Percentiles rank a stretch among this genome's conserved stretches.
phyloP scores from a whole-genome alignment of 2,797 vertebrate species.

The Centropyge bicolor region DNA sequence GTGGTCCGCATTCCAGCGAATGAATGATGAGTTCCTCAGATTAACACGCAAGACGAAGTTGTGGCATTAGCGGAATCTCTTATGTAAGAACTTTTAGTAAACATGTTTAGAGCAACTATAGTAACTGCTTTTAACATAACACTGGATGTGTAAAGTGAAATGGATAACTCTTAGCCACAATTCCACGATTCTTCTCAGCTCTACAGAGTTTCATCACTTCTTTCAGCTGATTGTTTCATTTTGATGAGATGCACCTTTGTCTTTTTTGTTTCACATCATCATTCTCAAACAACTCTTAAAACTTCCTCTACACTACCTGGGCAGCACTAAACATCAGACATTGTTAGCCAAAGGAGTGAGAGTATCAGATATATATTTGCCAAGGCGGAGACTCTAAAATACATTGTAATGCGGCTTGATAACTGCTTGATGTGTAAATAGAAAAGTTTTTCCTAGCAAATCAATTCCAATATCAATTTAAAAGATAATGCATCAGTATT shows the following conservation, averaged over 20 bases:
- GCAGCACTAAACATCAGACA: not conserved
- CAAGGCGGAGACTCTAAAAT: too few species aligned
- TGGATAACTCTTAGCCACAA: not conserved
- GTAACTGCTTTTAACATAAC: not conserved
- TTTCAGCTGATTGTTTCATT: not conserved
- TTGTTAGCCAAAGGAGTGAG: accelerated
- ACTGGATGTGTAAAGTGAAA: not conserved
- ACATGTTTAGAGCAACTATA: not conserved
- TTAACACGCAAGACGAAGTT: not conserved
- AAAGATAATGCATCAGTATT: not conserved
- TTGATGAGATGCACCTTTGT: not conserved
- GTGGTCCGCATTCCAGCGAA: slow-evolving; percentile 25
- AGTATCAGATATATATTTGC: not conserved
- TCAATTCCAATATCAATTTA: not conserved
- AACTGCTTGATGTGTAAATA: not conserved
- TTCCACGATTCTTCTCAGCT: not conserved
- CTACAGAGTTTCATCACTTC: not conserved
- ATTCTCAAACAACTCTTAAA: not conserved
- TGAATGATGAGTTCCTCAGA: slow-evolving; percentile 5
- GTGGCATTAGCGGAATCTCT: not conserved
- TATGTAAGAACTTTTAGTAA: not conserved
- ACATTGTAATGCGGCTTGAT: not conserved
- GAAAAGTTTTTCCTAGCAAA: not conserved
- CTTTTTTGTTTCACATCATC: not conserved
- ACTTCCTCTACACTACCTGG: not conserved